A percentile compares a stretch with the other conserved stretches of the same genome.
Conservation (phyloP, 1,140 invertebrate species). For the Saccostrea cuccullata region DNA sequence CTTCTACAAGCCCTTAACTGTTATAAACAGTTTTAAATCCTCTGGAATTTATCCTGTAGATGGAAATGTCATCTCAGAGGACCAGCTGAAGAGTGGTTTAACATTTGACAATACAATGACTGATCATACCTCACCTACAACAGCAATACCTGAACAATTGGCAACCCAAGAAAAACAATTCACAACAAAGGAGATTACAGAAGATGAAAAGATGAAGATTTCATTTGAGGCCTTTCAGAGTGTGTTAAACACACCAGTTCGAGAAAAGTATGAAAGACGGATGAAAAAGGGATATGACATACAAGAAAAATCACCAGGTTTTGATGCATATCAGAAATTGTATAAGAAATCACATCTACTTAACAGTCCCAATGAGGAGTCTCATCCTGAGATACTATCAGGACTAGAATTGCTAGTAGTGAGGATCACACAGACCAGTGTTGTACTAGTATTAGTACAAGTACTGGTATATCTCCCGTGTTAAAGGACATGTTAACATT, state of each 20-base stretch:
- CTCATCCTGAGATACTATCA: not conserved
- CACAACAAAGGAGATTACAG: not conserved
- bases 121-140: not conserved
- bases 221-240: conserved; percentile 21
- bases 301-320: too few relatives aligned
- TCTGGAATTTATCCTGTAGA: conserved; percentile 52
- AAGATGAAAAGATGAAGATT: not conserved
- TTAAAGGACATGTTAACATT: conserved; percentile 13
- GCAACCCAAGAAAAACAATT: not conserved
- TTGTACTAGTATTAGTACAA: not conserved
- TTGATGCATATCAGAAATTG: conserved; percentile 51
- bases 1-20: conserved; percentile 59
- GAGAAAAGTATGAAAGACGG: too few relatives aligned
- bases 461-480: conserved; percentile 35
- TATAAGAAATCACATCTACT: conserved; percentile 34
- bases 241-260: too few relatives aligned
- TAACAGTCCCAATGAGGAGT: not conserved
- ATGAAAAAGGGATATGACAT: too few relatives aligned
- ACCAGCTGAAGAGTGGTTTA: too few relatives aligned
- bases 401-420: conserved; percentile 45
- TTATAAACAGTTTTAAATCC: conserved; percentile 53
- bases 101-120: not conserved
- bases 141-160: not conserved
- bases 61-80: conserved; percentile 41
- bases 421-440: not conserved